A percentile compares a stretch with the other conserved stretches of the same genome.
These are phyloP conservation scores for Pogoniulus pusillus DNA, from an alignment of 2,797 vertebrate genomes.

Conservation along the genomic window DNA sequence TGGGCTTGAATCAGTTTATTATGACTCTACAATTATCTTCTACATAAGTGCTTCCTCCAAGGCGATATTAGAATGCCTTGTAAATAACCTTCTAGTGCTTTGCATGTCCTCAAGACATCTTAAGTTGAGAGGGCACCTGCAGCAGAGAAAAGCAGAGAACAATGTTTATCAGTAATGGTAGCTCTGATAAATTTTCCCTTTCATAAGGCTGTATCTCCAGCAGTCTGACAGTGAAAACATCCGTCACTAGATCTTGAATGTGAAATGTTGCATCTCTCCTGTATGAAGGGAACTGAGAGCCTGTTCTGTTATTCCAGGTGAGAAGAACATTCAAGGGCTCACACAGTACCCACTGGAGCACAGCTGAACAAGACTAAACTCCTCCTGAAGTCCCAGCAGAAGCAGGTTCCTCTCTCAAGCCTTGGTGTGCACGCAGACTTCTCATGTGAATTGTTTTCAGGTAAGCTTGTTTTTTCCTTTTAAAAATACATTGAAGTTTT, in stretches of 20 bases:
- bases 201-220: not conserved
- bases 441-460: conserved; percentile 21
- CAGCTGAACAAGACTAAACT: not conserved
- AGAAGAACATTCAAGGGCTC: not conserved
- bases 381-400: not conserved
- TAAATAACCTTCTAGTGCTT: not conserved
- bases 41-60: not conserved
- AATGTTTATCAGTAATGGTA: rapidly evolving
- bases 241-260: not conserved
- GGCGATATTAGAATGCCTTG: not conserved
- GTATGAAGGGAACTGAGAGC: not conserved
- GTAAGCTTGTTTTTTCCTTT: conserved; percentile 9
- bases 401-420: not conserved
- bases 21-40: not conserved
- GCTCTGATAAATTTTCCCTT: not conserved
- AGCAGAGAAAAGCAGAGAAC: not conserved
- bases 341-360: not conserved
- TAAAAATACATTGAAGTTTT: not conserved
- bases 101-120: rapidly evolving
- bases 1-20: not conserved
- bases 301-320: conserved; percentile 36
- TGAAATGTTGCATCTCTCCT: not conserved
- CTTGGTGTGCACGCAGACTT: not conserved
- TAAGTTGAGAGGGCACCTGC: not conserved
- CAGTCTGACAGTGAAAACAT: not conserved